Evolutionary conservation across 2,797 vertebrate genomes (phyloP).

Genomic region (Phyllotis vaccarum): DNA sequence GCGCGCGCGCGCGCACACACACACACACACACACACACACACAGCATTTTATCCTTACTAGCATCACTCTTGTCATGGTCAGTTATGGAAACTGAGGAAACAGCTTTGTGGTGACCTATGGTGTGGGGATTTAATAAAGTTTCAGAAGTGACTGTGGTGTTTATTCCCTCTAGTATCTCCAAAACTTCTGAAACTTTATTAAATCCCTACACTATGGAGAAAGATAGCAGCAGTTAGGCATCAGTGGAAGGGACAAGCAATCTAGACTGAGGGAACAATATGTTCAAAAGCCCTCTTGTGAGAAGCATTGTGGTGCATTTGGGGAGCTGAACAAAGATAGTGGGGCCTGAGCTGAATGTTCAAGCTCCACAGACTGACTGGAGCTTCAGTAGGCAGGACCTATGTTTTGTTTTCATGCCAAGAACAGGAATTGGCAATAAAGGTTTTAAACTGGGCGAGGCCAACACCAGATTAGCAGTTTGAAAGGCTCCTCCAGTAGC

Average conservation of each 20-base stretch:
- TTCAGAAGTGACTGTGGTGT: too few relatives aligned
- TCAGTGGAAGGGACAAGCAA: neutral
- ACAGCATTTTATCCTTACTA: neutral
- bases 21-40: neutral
- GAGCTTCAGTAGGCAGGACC: too few relatives aligned
- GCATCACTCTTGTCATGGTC: neutral
- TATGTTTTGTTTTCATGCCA: neutral
- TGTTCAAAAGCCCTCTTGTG: neutral
- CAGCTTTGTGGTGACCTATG: neutral
- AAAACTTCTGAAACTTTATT: too few relatives aligned
- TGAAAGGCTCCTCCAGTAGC: constrained; percentile 43
- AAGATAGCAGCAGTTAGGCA: neutral
- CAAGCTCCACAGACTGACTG: neutral
- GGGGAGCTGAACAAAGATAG: neutral
- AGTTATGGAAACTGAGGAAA: neutral
- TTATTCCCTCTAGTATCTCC: too few relatives aligned
- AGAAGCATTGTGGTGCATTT: neutral
- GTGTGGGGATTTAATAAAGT: too few relatives aligned
- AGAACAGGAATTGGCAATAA: neutral
- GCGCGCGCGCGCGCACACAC: neutral
- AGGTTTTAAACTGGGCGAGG: neutral
- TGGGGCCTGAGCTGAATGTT: too few relatives aligned
- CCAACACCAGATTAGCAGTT: neutral
- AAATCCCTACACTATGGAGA: too few relatives aligned
- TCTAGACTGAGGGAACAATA: neutral